phyloP scores from a whole-genome alignment of 2,113 vertebrate genomes.

The Dipodomys merriami region DNA sequence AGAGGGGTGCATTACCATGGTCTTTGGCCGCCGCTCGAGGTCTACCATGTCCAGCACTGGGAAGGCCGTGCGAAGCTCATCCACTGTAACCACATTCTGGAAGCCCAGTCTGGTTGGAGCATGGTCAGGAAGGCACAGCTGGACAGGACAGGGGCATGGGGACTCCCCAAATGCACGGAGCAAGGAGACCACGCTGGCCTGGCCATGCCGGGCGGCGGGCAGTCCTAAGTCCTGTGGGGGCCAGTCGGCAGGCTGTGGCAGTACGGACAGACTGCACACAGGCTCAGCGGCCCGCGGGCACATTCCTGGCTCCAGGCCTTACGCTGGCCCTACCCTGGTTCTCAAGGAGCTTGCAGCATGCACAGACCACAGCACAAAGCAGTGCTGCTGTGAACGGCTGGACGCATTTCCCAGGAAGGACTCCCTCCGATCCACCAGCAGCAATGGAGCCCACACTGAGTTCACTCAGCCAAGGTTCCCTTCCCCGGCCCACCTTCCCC shows the following conservation, averaged over 20 bases:
- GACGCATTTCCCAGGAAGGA: neutral
- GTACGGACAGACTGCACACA: neutral
- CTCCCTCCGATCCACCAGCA: neutral
- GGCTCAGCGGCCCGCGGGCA: neutral
- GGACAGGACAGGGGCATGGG: neutral
- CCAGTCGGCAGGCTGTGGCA: neutral
- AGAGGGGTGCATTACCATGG: constrained; percentile 83
- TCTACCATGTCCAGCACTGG: constrained; percentile 96
- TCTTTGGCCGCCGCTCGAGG: constrained; percentile 92
- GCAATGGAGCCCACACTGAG: neutral
- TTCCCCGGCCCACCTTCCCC: neutral
- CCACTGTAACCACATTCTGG: constrained; percentile 91
- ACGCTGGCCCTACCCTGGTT: neutral
- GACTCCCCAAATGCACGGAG: neutral
- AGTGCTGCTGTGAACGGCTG: fast-evolving
- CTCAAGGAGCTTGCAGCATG: neutral
- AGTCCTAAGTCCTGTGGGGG: too few relatives aligned
- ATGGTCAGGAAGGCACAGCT: constrained; percentile 80
- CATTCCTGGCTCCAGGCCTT: too few relatives aligned
- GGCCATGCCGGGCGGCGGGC: neutral
- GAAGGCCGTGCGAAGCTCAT: constrained; percentile 92
- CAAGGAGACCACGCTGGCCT: neutral
- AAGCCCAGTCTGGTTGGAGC: constrained; percentile 93
- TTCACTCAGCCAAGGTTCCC: neutral
- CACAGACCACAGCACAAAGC: neutral